Conservation (phyloP, 1,140 invertebrate genomes). For the Drosophila sproati region DNA sequence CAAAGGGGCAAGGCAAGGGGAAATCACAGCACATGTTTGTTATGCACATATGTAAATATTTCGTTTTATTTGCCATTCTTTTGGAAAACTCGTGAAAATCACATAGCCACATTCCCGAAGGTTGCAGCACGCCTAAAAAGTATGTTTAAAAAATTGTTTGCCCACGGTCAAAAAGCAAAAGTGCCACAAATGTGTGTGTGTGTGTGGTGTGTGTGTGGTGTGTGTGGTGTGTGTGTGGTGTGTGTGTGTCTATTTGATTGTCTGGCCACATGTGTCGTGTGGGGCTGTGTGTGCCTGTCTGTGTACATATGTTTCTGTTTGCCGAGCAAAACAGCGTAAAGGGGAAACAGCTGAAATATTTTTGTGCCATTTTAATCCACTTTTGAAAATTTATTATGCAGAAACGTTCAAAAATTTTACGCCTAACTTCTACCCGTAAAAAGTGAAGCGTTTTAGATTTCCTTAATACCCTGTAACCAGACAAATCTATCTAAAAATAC, state of each 20-base stretch:
- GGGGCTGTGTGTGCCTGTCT: not conserved
- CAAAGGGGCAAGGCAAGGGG: not conserved
- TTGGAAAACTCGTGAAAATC: constrained; percentile 30
- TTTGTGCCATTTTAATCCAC: constrained; percentile 71
- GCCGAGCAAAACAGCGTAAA: constrained; percentile 5
- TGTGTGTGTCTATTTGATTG: constrained; percentile 12
- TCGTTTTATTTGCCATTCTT: constrained; percentile 55
- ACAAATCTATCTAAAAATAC: not conserved
- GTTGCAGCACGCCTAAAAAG: constrained; percentile 55
- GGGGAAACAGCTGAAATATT: constrained; percentile 32
- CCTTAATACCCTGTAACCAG: not conserved
- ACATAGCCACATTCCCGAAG: constrained; percentile 22
- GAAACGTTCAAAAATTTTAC: constrained; percentile 63
- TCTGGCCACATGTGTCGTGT: not conserved
- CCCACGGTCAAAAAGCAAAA: constrained; percentile 50
- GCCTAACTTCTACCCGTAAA: constrained; percentile 40
- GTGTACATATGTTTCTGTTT: not conserved
- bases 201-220: constrained; percentile 3
- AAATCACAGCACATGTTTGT: not conserved
- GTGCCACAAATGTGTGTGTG: constrained; percentile 19
- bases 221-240: not conserved
- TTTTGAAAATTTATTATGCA: constrained; percentile 77
- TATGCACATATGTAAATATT: constrained; percentile 33
- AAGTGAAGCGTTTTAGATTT: not conserved
- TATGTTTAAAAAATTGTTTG: constrained; percentile 53